Conservation (phyloP, 2,797 vertebrate genomes). For the Jordanella pulchra region DNA sequence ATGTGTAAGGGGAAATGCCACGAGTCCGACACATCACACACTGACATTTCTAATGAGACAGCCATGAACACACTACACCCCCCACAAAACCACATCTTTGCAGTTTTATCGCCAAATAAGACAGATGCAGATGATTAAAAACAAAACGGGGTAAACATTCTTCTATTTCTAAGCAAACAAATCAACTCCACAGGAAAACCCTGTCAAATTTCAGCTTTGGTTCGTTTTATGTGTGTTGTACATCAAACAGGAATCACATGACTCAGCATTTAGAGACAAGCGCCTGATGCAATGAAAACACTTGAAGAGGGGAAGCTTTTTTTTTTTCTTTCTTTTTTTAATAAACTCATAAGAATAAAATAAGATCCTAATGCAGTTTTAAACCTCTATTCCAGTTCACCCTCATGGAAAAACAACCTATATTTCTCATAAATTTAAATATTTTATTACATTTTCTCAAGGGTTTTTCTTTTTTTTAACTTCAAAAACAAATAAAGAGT, state of each 20-base stretch:
- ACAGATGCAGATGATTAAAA: constrained; percentile 7
- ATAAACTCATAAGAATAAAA: not conserved
- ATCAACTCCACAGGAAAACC: not conserved
- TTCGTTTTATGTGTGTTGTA: not conserved
- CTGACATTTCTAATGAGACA: constrained; percentile 14
- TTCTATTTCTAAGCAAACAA: not conserved
- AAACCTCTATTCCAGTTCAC: not conserved
- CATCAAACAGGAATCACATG: constrained; percentile 1
- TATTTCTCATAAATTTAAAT: not conserved
- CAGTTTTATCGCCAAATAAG: not conserved
- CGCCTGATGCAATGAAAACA: not conserved
- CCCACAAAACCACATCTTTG: not conserved
- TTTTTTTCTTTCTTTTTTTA: too few relatives aligned
- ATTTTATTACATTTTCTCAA: not conserved
- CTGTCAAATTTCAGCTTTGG: too few relatives aligned
- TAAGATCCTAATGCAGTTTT: not conserved
- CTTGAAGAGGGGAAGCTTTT: not conserved
- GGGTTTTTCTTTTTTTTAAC: not conserved
- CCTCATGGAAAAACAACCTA: not conserved
- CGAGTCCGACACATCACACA: constrained; percentile 6
- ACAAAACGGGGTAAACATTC: not conserved
- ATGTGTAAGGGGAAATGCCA: constrained; percentile 7
- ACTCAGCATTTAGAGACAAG: not conserved
- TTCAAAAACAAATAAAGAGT: not conserved
- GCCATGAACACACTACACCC: not conserved